Base-by-base conservation (phyloP, 1,140 invertebrate species). In the Drosophila kikkawai region DNA sequence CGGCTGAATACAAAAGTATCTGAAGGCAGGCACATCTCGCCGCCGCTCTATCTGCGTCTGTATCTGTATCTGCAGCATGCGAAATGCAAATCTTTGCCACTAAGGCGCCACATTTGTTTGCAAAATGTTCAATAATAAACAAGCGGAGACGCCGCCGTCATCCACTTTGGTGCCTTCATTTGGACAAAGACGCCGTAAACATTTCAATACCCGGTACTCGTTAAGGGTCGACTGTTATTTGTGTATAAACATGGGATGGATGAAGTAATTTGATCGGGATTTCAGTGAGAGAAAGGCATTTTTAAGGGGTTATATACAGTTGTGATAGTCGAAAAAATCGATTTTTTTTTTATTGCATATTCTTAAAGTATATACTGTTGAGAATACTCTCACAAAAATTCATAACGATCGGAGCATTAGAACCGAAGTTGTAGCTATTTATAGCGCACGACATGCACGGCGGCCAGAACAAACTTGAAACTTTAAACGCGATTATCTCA, bases 121-220 rank as follows among this genome's bases (percentile, higher is more conserved):
- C 79, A 66, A 75, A 81, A 51, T 74, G 60, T 85, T 84, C 65
- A 86, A 85, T 86, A 85, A 79, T 77, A 85, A 85, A 85, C 82
- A 85, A 66, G 17, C 67, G 68, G 47, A 82, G 70, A 65, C 60
- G 68, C 39, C 70, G 50, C 60, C 69, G 41, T 44, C 66, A 74
- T 79, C 82, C 79, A 86, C 75, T 77, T 82, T 82, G 71, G 59
- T 78, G 79, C 77, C 77, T 84, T 85, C 63, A 80, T 85, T 84
- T 84, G 64, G 73, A 47, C 67, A 34, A 74, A 77, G 81, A 71
- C 37, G 44, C 26, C 36, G 22, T 71, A 73, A 50, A 71, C 55
- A 71, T 58, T 59, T 42, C 45, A 32, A 51, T 73, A 71, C 69
- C 53, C 53, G 67, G 67, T 56, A 73, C 50, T 73, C 51, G 29